A percentile compares a stretch with the other conserved stretches of the same genome.
Evolutionary conservation across 2,797 vertebrate species (phyloP).

Genomic region (Hirundo rustica): DNA sequence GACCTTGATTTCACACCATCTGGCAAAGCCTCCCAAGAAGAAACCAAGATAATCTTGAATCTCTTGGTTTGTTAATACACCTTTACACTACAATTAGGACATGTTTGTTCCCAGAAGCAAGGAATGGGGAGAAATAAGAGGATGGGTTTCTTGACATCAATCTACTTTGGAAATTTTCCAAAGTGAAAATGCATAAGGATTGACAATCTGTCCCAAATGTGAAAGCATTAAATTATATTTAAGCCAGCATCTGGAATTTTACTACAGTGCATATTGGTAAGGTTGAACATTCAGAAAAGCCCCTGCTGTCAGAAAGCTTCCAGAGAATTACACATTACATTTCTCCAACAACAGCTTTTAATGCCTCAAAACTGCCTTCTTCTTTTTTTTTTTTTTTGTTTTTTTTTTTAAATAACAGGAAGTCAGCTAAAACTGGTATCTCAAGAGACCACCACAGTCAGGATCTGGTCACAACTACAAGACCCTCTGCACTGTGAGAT

Average conservation of each 20-base stretch:
- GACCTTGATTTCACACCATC: background rate
- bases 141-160: background rate
- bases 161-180: background rate
- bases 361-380: background rate
- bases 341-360: background rate
- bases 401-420: background rate
- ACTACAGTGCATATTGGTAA: background rate
- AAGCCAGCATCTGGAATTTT: background rate
- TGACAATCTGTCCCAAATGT: background rate
- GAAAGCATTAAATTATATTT: background rate
- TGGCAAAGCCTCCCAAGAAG: background rate
- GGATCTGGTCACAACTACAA: background rate
- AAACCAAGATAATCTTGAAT: background rate
- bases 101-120: background rate
- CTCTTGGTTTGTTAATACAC: background rate
- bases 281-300: background rate
- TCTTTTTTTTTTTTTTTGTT: background rate
- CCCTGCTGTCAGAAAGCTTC: background rate
- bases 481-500: background rate
- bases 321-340: background rate
- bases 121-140: background rate
- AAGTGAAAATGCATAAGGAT: too few relatives aligned
- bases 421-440: background rate
- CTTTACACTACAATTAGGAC: background rate
- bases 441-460: background rate